These are phyloP conservation scores for Emberiza fucata DNA, from an alignment of 2,113 vertebrate species.

Conservation along the genomic window DNA sequence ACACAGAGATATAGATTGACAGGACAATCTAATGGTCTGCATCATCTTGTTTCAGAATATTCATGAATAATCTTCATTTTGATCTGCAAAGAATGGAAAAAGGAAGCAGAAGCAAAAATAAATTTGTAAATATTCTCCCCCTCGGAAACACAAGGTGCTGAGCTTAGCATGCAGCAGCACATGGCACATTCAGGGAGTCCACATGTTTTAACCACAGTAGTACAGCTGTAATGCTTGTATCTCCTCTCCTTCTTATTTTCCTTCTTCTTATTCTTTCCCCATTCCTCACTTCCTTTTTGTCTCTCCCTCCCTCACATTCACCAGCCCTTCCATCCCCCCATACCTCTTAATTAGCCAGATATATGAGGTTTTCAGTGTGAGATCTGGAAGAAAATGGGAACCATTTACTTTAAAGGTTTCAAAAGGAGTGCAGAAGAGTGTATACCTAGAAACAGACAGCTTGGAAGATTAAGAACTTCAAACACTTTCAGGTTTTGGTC, in stretches of 20 bases:
- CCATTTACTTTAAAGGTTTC: neutral
- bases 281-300: neutral
- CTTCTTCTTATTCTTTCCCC: neutral
- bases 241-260: neutral
- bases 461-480: neutral
- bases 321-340: neutral
- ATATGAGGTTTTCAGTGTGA: neutral
- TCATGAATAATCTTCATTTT: neutral
- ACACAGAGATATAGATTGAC: neutral
- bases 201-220: rapidly evolving
- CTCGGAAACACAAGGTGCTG: neutral
- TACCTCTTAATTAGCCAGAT: neutral
- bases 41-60: neutral
- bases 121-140: neutral
- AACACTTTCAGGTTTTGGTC: neutral
- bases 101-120: neutral
- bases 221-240: neutral
- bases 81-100: neutral
- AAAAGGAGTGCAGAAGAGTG: neutral
- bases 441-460: neutral
- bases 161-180: neutral
- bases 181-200: neutral
- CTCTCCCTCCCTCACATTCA: neutral
- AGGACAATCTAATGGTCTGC: neutral
- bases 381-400: neutral